Conservation (phyloP, 2,888 invertebrate species). For the Leptopterna dolabrata region DNA sequence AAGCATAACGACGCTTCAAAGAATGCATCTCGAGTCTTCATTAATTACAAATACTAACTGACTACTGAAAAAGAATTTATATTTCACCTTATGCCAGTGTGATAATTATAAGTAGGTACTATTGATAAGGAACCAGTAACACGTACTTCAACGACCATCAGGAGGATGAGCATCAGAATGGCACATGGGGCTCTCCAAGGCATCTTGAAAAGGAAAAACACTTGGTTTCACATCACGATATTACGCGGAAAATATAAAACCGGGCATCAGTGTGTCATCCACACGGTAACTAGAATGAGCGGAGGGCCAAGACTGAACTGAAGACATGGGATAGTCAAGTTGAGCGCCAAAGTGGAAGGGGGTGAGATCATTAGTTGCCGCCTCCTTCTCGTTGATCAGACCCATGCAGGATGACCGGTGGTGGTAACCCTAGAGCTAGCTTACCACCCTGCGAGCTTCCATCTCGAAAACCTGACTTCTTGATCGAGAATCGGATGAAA, state of each 20-base stretch:
- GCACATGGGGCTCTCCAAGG: conserved; percentile 45
- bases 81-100: no score
- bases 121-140: no score
- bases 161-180: conserved; percentile 37
- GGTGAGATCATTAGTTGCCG: not conserved
- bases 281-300: not conserved
- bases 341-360: not conserved
- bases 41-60: no score
- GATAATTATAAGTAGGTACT: no score
- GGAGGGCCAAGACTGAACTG: not conserved
- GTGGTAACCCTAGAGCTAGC: not conserved
- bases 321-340: not conserved
- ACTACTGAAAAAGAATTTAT: no score
- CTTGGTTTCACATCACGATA: conserved; percentile 27
- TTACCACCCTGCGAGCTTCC: not conserved
- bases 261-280: not conserved
- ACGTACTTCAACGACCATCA: conserved; percentile 26
- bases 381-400: conserved; percentile 23
- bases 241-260: conserved; percentile 15
- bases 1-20: no score
- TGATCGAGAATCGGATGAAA: no score
- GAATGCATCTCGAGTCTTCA: no score
- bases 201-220: conserved; percentile 15
- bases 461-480: not conserved
- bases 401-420: not conserved